Conservation (phyloP, 2,797 vertebrate genomes). For the Catamblyrhynchus diadema region DNA sequence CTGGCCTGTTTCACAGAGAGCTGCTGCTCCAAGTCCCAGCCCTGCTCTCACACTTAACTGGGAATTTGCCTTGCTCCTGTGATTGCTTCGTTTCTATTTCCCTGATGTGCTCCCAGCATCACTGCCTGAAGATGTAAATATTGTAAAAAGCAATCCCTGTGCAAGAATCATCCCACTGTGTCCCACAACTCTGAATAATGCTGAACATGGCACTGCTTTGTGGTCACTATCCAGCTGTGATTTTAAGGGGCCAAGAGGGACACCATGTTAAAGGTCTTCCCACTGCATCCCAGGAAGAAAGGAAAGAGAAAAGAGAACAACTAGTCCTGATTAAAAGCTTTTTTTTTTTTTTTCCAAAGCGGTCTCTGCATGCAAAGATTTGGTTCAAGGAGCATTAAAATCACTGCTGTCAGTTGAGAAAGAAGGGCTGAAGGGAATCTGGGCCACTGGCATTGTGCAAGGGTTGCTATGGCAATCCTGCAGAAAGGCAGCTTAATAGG, state of each 20-base stretch:
- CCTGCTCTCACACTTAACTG: neutral
- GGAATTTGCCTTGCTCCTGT: neutral
- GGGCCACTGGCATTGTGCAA: conserved; percentile 70
- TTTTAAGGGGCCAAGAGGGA: conserved; percentile 2
- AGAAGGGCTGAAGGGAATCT: conserved; percentile 69
- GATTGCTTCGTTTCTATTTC: neutral
- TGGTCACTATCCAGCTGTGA: neutral
- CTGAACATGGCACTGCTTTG: neutral
- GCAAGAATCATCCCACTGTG: neutral
- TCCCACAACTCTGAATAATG: neutral
- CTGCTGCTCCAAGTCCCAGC: neutral
- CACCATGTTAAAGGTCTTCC: neutral
- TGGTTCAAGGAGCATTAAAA: conserved; percentile 77
- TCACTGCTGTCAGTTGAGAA: conserved; percentile 74
- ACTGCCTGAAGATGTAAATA: neutral
- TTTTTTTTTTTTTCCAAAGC: neutral
- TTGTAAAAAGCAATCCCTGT: neutral
- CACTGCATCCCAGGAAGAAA: neutral
- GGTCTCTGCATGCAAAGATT: conserved; percentile 37
- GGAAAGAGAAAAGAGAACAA: conserved; percentile 39
- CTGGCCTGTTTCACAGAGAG: neutral
- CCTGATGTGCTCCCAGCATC: neutral
- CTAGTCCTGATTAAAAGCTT: conserved; percentile 52
- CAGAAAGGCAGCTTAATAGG: conserved; percentile 71
- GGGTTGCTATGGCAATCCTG: conserved; percentile 75